These are phyloP conservation scores for Oryzias dopingdopingensis DNA, from an alignment of 2,797 vertebrate species.

Conservation along the genomic window DNA sequence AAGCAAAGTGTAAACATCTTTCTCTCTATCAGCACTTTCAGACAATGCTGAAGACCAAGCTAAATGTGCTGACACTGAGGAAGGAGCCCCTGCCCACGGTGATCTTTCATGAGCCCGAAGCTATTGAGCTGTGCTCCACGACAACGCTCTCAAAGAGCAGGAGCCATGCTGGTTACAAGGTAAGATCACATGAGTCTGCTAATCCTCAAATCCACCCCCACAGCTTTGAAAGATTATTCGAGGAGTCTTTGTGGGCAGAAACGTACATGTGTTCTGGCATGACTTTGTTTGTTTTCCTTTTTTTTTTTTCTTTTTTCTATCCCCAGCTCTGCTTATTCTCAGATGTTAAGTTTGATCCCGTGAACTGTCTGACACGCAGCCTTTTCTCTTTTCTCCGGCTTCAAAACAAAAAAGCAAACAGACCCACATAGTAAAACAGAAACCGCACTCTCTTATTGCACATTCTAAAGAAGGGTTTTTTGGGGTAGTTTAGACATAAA, in stretches of 20 bases:
- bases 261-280: conserved; percentile 23
- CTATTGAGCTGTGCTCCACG: conserved; percentile 95
- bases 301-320: not conserved
- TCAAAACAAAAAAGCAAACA: conserved; percentile 41
- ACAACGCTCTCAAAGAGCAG: conserved; percentile 87
- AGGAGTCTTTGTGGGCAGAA: conserved; percentile 13
- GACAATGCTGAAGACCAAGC: conserved; percentile 98
- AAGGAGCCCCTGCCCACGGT: conserved; percentile 95
- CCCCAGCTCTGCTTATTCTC: conserved; percentile 32
- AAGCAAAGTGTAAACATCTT: conserved; percentile 23
- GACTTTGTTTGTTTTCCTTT: conserved; percentile 30
- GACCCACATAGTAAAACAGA: conserved; percentile 46
- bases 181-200: conserved; percentile 64
- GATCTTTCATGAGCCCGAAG: conserved; percentile 97
- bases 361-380: conserved; percentile 27
- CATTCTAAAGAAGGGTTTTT: conserved; percentile 22
- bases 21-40: conserved; percentile 89
- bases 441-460: conserved; percentile 46
- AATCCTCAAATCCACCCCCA: conserved; percentile 50
- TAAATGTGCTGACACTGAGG: conserved; percentile 96
- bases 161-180: conserved; percentile 91
- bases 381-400: conserved; percentile 28
- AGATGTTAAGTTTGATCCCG: conserved; percentile 38
- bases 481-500: not conserved
- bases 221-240: conserved; percentile 23